Evolutionary conservation across 2,888 invertebrate genomes (phyloP).

Genomic region (Drosophila lacicola): DNA sequence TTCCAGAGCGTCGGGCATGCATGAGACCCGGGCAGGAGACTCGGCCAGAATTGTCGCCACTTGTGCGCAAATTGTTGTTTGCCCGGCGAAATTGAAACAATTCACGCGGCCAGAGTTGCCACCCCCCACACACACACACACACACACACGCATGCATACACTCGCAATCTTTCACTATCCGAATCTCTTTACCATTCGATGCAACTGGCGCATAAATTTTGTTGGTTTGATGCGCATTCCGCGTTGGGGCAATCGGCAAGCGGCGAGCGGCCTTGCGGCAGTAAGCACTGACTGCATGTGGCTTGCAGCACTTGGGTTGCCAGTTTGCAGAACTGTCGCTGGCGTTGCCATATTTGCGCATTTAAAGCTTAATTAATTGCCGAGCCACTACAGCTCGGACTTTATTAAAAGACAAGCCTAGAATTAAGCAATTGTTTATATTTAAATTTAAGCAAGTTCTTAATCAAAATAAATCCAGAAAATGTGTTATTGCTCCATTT

Average conservation of each 20-base stretch:
- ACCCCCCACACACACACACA: neutral
- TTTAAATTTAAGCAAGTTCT: neutral
- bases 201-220: conserved; percentile 68
- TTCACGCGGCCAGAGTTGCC: conserved; percentile 44
- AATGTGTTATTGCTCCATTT: too few species aligned
- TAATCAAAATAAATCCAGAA: too few species aligned
- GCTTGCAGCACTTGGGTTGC: conserved; percentile 1
- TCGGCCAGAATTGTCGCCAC: conserved; percentile 64
- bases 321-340: conserved; percentile 2
- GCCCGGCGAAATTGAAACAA: conserved; percentile 68
- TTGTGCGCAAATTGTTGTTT: conserved; percentile 70
- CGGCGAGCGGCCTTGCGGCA: neutral
- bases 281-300: neutral
- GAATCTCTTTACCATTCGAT: conserved; percentile 37
- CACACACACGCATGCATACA: neutral
- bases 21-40: conserved; percentile 20
- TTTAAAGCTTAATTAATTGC: conserved; percentile 57
- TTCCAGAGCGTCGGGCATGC: conserved; percentile 59
- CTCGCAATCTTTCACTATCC: neutral
- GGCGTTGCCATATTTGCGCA: conserved; percentile 39
- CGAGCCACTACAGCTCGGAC: neutral
- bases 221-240: conserved; percentile 52
- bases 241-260: neutral
- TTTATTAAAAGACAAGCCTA: neutral
- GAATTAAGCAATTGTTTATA: neutral